A percentile compares a stretch with the other conserved stretches of the same genome.
Conservation (phyloP, 2,888 invertebrate genomes). For the Mechanitis messenoides region DNA sequence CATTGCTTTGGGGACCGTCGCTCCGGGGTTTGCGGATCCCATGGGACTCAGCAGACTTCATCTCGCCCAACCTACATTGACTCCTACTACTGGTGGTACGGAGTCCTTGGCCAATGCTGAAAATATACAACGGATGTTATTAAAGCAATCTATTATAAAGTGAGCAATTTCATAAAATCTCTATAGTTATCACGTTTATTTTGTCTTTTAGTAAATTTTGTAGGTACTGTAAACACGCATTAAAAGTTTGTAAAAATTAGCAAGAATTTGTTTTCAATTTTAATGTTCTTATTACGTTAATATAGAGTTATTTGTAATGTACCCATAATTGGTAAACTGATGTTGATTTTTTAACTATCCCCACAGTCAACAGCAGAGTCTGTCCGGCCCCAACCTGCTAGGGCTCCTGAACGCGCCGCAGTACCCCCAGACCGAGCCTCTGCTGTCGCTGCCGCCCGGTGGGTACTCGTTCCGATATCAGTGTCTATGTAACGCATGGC, state of each 20-base stretch:
- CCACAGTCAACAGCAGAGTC: conserved; percentile 65
- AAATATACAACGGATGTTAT: conserved; percentile 69
- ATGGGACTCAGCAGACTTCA: conserved; percentile 37
- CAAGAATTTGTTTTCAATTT: no score
- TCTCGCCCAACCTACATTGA: conserved; percentile 41
- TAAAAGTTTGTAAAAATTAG: no score
- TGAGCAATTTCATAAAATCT: conserved; percentile 35
- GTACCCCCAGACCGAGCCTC: conserved; percentile 57
- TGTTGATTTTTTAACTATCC: neutral
- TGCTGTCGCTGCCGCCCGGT: conserved; percentile 57
- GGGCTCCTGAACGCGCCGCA: conserved; percentile 62
- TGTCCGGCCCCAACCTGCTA: conserved; percentile 63
- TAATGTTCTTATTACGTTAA: no score
- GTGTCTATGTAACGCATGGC: no score
- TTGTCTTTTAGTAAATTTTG: neutral
- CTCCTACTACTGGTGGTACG: conserved; percentile 44
- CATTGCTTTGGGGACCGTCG: conserved; percentile 35
- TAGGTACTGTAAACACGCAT: neutral
- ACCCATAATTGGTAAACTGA: neutral
- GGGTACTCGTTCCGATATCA: conserved; percentile 11
- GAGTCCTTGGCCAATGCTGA: conserved; percentile 57
- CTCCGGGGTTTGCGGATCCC: conserved; percentile 33
- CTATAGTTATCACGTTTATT: neutral
- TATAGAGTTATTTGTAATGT: neutral
- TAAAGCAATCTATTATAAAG: conserved; percentile 73